Evolutionary conservation across 2,888 invertebrate species (phyloP).

Genomic region (Eledona agricola): DNA sequence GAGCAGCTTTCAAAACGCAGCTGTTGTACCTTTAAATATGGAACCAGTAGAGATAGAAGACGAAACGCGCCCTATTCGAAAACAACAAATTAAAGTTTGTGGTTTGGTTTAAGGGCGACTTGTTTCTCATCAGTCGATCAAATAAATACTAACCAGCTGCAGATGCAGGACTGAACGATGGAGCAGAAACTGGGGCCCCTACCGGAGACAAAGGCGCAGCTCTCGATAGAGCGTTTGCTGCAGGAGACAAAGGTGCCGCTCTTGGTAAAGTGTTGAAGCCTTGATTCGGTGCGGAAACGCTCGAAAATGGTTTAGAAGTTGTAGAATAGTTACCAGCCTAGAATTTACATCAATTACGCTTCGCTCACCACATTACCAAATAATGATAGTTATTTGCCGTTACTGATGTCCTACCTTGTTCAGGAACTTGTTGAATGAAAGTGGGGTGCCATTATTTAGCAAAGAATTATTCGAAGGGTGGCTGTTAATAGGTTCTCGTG

Average conservation of each 20-base stretch:
- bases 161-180: slow-evolving; percentile 54
- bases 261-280: slow-evolving; percentile 41
- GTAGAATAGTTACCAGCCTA: slow-evolving; percentile 59
- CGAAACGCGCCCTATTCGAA: slow-evolving; percentile 58
- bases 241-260: slow-evolving; percentile 41
- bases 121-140: not conserved
- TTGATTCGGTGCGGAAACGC: slow-evolving; percentile 65
- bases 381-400: slow-evolving; percentile 14
- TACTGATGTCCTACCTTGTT: slow-evolving; percentile 48
- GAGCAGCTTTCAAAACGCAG: slow-evolving; percentile 31
- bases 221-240: too few species aligned
- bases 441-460: slow-evolving; percentile 52
- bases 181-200: slow-evolving; percentile 51
- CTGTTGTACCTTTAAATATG: slow-evolving; percentile 59
- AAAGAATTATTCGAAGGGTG: slow-evolving; percentile 44
- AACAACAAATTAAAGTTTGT: slow-evolving; percentile 22
- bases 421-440: slow-evolving; percentile 54
- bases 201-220: slow-evolving; percentile 50
- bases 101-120: slow-evolving; percentile 30
- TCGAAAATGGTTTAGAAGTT: slow-evolving; percentile 68
- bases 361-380: slow-evolving; percentile 39
- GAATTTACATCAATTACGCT: slow-evolving; percentile 7
- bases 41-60: slow-evolving; percentile 58
- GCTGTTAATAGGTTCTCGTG: slow-evolving; percentile 39
- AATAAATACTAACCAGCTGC: slow-evolving; percentile 55